These are phyloP conservation scores for Meloidogyne hapla DNA, from an alignment of 1,140 invertebrate genomes.

Conservation along the genomic window DNA sequence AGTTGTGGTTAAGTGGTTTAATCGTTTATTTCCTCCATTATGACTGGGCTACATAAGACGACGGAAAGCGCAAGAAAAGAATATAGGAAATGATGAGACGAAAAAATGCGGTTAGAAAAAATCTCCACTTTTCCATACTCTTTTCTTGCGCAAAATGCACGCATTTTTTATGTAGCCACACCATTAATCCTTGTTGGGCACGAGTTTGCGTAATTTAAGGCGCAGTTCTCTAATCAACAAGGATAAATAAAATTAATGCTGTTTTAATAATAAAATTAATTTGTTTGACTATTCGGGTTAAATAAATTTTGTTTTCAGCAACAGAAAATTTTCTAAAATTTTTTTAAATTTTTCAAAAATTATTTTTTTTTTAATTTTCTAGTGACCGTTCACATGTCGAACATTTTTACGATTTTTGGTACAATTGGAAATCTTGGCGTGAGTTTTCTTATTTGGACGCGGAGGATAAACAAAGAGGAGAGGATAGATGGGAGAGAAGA, in stretches of 20 bases:
- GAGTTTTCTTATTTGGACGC: slow-evolving; percentile 99
- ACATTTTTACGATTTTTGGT: slow-evolving; percentile 72
- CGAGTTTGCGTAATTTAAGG: background rate
- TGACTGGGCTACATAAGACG: too few relatives aligned
- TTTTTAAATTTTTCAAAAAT: too few relatives aligned
- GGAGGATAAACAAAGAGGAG: slow-evolving; percentile 94
- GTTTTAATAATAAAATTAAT: background rate
- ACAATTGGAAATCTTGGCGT: slow-evolving; percentile 95
- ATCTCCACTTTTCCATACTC: too few relatives aligned
- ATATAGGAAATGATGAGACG: too few relatives aligned
- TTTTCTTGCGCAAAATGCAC: too few relatives aligned
- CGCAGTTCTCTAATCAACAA: background rate
- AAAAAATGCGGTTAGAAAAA: too few relatives aligned
- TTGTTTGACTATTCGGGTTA: background rate
- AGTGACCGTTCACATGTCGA: slow-evolving; percentile 67
- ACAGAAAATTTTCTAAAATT: too few relatives aligned
- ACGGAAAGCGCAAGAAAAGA: too few relatives aligned
- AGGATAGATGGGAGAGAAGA: slow-evolving; percentile 86
- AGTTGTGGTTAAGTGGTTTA: background rate
- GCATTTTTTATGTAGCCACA: too few relatives aligned
- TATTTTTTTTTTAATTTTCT: background rate
- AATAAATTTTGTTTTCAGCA: background rate
- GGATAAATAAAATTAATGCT: background rate
- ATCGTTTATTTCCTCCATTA: background rate
- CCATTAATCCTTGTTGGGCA: slow-evolving; percentile 1